Base-by-base conservation (phyloP, 2,113 vertebrate species). In the Calypte anna region DNA sequence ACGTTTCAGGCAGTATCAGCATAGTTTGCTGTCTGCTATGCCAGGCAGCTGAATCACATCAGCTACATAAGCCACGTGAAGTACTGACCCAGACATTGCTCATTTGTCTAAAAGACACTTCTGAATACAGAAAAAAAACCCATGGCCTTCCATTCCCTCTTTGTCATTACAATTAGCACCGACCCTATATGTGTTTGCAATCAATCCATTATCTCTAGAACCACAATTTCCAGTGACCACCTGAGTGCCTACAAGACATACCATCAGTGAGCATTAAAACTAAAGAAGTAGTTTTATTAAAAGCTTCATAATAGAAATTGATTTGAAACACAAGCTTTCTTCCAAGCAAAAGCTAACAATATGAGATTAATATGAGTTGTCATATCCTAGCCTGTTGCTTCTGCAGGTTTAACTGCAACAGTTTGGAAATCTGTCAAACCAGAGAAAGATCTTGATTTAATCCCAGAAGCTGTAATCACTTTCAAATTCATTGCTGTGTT, bases 1-100 rank as follows among this genome's bases (percentile, higher is more conserved):
- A 88, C 1, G 2, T 97, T 95, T 95, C 94, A 96, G 93, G 91
- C 93, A 74, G 78, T 83, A 95, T 80, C 91, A 90, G 72, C 48
- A 82, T 27, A 95, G 83, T 91, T 96, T 92, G 82, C 83, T 87
- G 93, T 80, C 40, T 91, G 64, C 67, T 88, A 48, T 78, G 86
- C 51, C 63, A 94, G 92, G 95, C 88, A 87, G 77, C 87, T 61
- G 68, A 97, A 82, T 90, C 68, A 82, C 61, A 88, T 48, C 28
- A 77, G 88, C 72, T 76, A 91, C 67, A 72, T 19, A 78, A 30
- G 54, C 25, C 82, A 63, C 33, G 83, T 36, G 24, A 64, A 67
- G 61, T 93, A 88, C 44, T 92, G 77, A 89, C 88, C 93, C 91
- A 80, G 74, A 69, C 63, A 46, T 43, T 48, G 28, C 54, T 95